A percentile compares a stretch with the other conserved stretches of the same genome.
These are phyloP conservation scores for Cryptotermes secundus DNA, from an alignment of 1,140 invertebrate genomes.

Conservation along the genomic window DNA sequence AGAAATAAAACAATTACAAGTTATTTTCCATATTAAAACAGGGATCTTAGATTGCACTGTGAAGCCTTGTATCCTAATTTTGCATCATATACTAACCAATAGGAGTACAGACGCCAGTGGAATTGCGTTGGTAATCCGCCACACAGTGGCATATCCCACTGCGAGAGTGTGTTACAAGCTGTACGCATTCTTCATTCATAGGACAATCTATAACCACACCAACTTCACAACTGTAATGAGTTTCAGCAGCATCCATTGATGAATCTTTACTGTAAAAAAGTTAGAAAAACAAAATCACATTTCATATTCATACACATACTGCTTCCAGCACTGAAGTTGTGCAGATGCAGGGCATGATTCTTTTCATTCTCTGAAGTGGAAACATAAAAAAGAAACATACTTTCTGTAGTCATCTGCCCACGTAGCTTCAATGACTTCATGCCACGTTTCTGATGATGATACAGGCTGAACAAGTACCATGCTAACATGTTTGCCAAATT, in stretches of 20 bases:
- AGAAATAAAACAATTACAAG: not conserved
- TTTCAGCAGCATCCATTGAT: constrained; percentile 20
- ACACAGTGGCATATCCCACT: constrained; percentile 70
- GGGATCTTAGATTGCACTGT: constrained; percentile 29
- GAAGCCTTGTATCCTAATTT: not conserved
- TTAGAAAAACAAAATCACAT: not conserved
- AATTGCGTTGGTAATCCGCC: constrained; percentile 56
- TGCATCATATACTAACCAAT: constrained; percentile 20
- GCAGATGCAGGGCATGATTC: not conserved
- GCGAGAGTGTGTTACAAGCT: constrained; percentile 44
- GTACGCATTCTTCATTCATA: constrained; percentile 44
- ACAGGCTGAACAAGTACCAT: constrained; percentile 77
- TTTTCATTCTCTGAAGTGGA: not conserved
- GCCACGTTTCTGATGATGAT: constrained; percentile 53
- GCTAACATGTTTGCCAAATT: constrained; percentile 59
- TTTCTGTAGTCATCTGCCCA: constrained; percentile 41
- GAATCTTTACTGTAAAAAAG: constrained; percentile 23
- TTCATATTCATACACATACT: no score
- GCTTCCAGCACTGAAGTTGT: not conserved
- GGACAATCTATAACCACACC: constrained; percentile 42
- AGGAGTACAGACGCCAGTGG: constrained; percentile 45
- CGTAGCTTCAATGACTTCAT: constrained; percentile 50
- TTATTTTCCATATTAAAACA: constrained; percentile 40
- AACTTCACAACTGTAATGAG: constrained; percentile 41
- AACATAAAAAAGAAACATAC: constrained; percentile 14